A percentile compares a stretch with the other conserved stretches of the same genome.
phyloP scores from a whole-genome alignment of 2,797 vertebrate species.

The Lithobates sylvaticus region DNA sequence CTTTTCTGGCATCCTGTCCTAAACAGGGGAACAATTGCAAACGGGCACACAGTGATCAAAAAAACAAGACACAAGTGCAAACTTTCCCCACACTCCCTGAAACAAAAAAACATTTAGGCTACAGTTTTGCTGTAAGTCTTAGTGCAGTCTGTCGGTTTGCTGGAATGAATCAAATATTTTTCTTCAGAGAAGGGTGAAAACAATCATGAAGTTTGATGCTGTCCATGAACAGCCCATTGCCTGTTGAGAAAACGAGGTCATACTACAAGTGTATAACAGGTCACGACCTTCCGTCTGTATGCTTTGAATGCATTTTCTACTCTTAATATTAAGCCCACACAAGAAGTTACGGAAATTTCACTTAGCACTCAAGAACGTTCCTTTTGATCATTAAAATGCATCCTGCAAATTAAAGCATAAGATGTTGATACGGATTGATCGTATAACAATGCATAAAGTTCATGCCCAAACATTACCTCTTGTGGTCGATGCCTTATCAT shows the following conservation, averaged over 20 bases:
- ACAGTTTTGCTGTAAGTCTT: no score
- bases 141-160: neutral
- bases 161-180: neutral
- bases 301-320: slow-evolving; percentile 18
- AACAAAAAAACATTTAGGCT: no score
- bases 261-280: neutral
- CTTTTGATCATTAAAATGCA: slow-evolving; percentile 27
- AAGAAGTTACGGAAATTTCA: slow-evolving; percentile 40
- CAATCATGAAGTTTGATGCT: neutral
- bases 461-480: slow-evolving; percentile 17
- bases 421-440: neutral
- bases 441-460: neutral
- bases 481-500: slow-evolving; percentile 22
- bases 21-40: no score
- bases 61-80: no score
- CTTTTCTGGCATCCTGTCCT: no score
- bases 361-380: slow-evolving; percentile 28
- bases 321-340: slow-evolving; percentile 36
- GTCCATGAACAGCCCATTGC: neutral
- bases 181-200: neutral
- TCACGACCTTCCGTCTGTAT: slow-evolving; percentile 17
- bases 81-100: no score
- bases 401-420: slow-evolving; percentile 22
- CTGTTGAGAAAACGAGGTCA: slow-evolving; percentile 9
- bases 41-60: no score